Conservation (phyloP, 2,113 vertebrate species). For the Anoplopoma fimbria region DNA sequence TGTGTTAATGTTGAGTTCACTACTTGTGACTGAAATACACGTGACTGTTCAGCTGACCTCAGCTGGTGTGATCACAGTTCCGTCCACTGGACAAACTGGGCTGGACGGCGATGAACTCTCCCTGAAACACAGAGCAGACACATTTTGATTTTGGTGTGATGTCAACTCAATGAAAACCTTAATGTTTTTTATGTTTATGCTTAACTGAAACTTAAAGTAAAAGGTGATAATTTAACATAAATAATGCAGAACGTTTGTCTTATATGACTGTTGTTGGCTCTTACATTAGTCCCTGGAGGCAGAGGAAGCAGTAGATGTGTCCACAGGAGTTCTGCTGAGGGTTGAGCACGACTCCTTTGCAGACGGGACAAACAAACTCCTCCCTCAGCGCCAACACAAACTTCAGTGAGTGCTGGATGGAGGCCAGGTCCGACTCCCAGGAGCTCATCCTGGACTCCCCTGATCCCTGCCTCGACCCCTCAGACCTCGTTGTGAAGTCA, state of each 20-base stretch:
- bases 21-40: neutral
- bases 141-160: too few relatives aligned
- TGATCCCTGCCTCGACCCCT: constrained; percentile 11
- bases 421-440: constrained; percentile 57
- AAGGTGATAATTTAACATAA: neutral
- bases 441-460: constrained; percentile 39
- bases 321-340: constrained; percentile 70
- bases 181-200: too few relatives aligned
- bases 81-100: constrained; percentile 60
- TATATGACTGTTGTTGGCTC: neutral
- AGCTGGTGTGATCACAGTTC: constrained; percentile 43
- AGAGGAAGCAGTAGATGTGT: constrained; percentile 69
- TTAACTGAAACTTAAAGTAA: neutral
- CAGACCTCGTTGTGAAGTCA: neutral
- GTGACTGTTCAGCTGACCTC: constrained; percentile 41
- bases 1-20: neutral
- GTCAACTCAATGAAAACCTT: too few relatives aligned
- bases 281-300: constrained; percentile 55
- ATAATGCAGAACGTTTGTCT: neutral
- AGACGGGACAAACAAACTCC: constrained; percentile 68
- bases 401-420: constrained; percentile 51
- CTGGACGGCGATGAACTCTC: constrained; percentile 21
- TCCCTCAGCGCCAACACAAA: constrained; percentile 63
- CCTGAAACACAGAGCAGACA: constrained; percentile 44
- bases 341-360: constrained; percentile 62